Base-by-base conservation (phyloP, 2,888 invertebrate species). In the Syrphus vitripennis region DNA sequence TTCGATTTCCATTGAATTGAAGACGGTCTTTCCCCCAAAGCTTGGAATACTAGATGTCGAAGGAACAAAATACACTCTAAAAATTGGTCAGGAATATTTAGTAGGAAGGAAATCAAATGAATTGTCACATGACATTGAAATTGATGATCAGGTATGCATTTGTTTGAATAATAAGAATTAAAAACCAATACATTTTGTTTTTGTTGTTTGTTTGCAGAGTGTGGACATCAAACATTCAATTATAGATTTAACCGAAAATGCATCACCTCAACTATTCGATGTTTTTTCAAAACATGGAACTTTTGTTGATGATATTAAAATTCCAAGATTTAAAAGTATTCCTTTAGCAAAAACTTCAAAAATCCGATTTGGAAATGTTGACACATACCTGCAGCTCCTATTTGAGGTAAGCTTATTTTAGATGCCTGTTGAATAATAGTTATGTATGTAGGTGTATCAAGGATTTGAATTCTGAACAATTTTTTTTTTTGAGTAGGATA, bases 161-260 rank as follows among this genome's bases (percentile, higher is more conserved):
- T 12, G n/a, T 10, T 37, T 26, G 6, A 2, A 55, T 4, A 24
- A 14, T n/a, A 9, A 10, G 50, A 21, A 7, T 1, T 12, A 10
- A 7, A 19, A 26, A 50, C 2, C 10, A n/a, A 53, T 31, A 3
- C 5, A 53, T 37, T 34, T 31, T 7, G 3, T 24, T 37, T n/a
- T 21, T 16, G 2, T 57, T n/a, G n/a, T 71, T 26, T 26, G 6
- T 50, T 24, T 14, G 14, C 50, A 86, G 86, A 70, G 77, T 14
- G 74, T 86, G 9, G 86, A 86, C 37, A 50, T 86, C 4, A 86
- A 82, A n/a, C 86, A 86, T 42, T 77, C 81, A 14, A 9, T 86
- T 3, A 31, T 86, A 34, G 82, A 82, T 26, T 82, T 69, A 5
- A 29, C 57, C 10, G 48, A 82, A 19, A 55, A 10, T 40, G 3